Conservation (phyloP, 35 echinoderm and acorn worm species). For the Ptychodera flava region DNA sequence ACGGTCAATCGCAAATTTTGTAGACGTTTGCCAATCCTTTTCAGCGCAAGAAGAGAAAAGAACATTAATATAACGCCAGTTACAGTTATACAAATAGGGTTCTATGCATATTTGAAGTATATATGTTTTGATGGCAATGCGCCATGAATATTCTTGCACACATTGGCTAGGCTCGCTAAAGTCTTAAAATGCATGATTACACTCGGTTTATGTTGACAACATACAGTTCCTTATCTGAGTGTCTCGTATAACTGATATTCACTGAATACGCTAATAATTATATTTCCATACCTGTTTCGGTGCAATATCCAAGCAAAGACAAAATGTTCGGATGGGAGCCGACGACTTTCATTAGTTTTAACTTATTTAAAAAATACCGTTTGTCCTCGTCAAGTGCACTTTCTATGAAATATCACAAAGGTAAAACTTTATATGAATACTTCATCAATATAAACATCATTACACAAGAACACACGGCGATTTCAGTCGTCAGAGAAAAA, state of each 20-base stretch:
- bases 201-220: not conserved
- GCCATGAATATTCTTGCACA: not conserved
- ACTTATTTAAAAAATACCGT: not conserved
- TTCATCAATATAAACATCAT: no score
- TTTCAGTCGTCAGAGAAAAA: no score
- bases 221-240: not conserved
- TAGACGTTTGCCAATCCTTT: not conserved
- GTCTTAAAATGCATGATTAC: no score
- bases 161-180: not conserved
- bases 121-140: not conserved
- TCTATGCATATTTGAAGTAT: not conserved
- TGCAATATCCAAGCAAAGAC: not conserved
- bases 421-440: no score
- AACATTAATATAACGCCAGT: no score
- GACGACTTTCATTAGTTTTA: not conserved
- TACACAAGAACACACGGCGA: no score
- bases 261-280: not conserved
- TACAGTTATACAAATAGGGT: no score
- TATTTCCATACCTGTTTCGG: not conserved
- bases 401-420: no score
- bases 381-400: no score
- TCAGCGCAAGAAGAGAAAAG: not conserved
- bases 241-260: not conserved
- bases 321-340: not conserved
- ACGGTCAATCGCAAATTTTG: not conserved